Conservation (phyloP, 2,797 vertebrate genomes). For the Lithobates sylvaticus region DNA sequence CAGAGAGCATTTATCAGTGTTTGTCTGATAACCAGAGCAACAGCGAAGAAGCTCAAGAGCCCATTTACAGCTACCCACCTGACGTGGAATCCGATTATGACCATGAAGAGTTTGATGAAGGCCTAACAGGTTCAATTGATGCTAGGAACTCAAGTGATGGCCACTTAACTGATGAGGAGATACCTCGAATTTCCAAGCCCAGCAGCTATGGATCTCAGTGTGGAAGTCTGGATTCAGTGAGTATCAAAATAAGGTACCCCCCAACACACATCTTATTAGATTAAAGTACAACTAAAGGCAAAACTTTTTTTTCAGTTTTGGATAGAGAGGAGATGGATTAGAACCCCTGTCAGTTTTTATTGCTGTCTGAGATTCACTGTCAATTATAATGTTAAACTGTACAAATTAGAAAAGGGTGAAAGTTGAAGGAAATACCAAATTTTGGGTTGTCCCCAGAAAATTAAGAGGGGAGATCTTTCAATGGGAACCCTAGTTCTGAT, state of each 20-base stretch:
- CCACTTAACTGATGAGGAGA: slow-evolving; percentile 83
- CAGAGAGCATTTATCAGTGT: slow-evolving; percentile 75
- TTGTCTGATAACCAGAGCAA: slow-evolving; percentile 69
- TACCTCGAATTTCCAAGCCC: slow-evolving; percentile 80
- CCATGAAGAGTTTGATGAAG: slow-evolving; percentile 90
- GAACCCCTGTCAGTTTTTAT: no score
- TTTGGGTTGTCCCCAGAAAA: no score
- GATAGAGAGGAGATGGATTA: no score
- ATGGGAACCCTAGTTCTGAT: no score
- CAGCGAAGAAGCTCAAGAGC: slow-evolving; percentile 69
- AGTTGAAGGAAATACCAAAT: no score
- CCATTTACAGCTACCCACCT: slow-evolving; percentile 70
- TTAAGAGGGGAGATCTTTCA: no score
- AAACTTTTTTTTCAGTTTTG: no score
- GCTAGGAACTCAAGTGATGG: slow-evolving; percentile 81
- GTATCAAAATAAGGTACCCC: slow-evolving; percentile 53
- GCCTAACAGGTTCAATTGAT: slow-evolving; percentile 79
- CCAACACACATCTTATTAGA: no score
- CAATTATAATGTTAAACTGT: no score
- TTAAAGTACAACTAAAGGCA: no score
- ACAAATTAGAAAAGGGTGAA: no score
- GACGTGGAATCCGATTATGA: slow-evolving; percentile 90
- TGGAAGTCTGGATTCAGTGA: slow-evolving; percentile 90
- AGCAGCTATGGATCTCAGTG: slow-evolving; percentile 88
- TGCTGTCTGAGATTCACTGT: no score